A percentile compares a stretch with the other conserved stretches of the same genome.
Evolutionary conservation across 2,797 vertebrate species (phyloP).

Genomic region (Hybognathus amarus): DNA sequence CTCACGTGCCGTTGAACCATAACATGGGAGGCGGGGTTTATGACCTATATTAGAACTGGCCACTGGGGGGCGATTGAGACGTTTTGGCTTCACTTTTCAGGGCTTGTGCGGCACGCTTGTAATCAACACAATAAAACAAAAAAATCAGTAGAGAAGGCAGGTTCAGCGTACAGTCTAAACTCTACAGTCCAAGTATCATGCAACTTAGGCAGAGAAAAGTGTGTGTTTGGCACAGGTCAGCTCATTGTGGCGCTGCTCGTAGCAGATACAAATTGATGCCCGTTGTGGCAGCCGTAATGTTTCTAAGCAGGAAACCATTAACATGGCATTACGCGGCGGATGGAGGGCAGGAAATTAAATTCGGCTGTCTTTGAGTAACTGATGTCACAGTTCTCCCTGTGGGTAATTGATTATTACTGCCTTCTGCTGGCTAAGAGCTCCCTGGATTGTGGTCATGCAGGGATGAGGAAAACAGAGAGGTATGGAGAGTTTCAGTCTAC

Average conservation of each 20-base stretch:
- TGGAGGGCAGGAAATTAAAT: constrained; percentile 82
- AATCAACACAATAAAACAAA: no score
- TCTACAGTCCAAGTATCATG: not conserved
- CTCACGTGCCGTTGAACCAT: no score
- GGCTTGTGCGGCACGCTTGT: no score
- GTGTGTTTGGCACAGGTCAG: constrained; percentile 51
- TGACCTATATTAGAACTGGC: no score
- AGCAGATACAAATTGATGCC: constrained; percentile 69
- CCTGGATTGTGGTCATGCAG: constrained; percentile 35
- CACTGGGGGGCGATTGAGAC: no score
- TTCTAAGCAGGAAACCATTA: constrained; percentile 82
- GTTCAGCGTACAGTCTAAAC: not conserved
- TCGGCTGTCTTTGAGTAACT: constrained; percentile 72
- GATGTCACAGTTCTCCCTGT: constrained; percentile 73
- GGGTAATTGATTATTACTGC: constrained; percentile 73
- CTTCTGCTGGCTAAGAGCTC: constrained; percentile 62
- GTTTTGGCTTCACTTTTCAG: no score
- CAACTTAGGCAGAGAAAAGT: constrained; percentile 19
- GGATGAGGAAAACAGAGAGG: constrained; percentile 1
- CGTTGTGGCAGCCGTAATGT: constrained; percentile 67
- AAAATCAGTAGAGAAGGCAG: not conserved
- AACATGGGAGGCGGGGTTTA: no score
- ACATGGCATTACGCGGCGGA: constrained; percentile 77
- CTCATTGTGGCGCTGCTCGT: constrained; percentile 50
- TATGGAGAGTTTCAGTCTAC: not conserved